These are phyloP conservation scores for Neuroscelio doddi DNA, from an alignment of 2,888 invertebrate species.

Conservation along the genomic window DNA sequence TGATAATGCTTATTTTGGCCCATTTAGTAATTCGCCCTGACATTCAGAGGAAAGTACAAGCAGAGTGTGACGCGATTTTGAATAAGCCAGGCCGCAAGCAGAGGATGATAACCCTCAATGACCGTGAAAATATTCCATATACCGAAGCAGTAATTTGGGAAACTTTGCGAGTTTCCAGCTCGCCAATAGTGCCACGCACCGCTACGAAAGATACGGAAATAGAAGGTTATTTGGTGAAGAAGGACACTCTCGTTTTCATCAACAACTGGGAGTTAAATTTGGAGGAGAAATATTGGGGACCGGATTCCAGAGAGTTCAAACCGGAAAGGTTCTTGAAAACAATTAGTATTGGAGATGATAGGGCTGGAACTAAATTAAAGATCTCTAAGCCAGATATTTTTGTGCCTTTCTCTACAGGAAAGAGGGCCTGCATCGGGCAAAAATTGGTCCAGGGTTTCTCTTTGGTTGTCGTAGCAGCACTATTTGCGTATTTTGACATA, in stretches of 20 bases:
- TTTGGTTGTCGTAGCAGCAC: constrained; percentile 81
- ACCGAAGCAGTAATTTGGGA: constrained; percentile 88
- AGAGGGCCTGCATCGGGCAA: constrained; percentile 89
- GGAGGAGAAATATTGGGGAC: constrained; percentile 81
- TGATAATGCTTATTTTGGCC: constrained; percentile 84
- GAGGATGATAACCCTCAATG: constrained; percentile 77
- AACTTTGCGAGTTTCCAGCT: constrained; percentile 84
- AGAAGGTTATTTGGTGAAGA: constrained; percentile 81
- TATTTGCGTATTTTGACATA: constrained; percentile 82
- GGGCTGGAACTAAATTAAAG: constrained; percentile 73
- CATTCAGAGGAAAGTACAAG: constrained; percentile 78
- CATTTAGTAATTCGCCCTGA: constrained; percentile 80
- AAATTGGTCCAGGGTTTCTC: constrained; percentile 84
- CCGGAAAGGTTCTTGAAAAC: constrained; percentile 83
- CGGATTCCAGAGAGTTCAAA: constrained; percentile 79
- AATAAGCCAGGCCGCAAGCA: constrained; percentile 67
- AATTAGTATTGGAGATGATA: constrained; percentile 30
- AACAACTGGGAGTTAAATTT: constrained; percentile 88
- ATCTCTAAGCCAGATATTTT: constrained; percentile 80
- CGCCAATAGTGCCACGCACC: constrained; percentile 93
- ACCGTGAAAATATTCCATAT: constrained; percentile 81
- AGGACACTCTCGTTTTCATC: constrained; percentile 86
- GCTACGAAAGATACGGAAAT: constrained; percentile 84
- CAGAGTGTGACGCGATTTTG: constrained; percentile 78
- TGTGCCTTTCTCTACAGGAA: constrained; percentile 89